phyloP scores from a whole-genome alignment of 2,113 vertebrate genomes.

The Mixornis gularis region DNA sequence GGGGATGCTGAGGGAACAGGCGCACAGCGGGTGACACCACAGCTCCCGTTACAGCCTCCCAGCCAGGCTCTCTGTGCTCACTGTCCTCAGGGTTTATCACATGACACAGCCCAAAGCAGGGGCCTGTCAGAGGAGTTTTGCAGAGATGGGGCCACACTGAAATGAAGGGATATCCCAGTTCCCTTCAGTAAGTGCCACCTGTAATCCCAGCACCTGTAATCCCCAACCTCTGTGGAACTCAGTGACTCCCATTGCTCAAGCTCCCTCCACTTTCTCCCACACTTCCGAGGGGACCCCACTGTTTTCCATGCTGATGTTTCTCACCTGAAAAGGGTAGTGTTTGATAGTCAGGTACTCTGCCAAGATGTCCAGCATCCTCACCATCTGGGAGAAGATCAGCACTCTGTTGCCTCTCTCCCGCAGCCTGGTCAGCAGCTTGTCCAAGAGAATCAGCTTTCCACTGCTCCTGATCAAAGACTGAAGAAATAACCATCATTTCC shows the following conservation, averaged over 20 bases:
- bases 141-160: neutral
- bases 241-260: neutral
- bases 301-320: neutral
- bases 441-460: conserved; percentile 93
- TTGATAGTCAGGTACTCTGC: conserved; percentile 93
- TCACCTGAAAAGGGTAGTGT: conserved; percentile 95
- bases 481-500: conserved; percentile 40
- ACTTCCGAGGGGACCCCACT: neutral
- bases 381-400: conserved; percentile 99
- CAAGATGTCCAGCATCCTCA: conserved; percentile 97
- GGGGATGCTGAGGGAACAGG: conserved; percentile 30
- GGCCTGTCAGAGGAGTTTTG: neutral
- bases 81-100: neutral
- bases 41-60: conserved; percentile 63
- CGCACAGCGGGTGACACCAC: neutral
- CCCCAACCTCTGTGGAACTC: neutral
- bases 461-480: conserved; percentile 90
- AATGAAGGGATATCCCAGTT: neutral
- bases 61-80: conserved; percentile 19
- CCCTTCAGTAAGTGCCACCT: neutral
- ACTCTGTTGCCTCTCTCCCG: conserved; percentile 92
- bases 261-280: neutral
- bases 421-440: conserved; percentile 92
- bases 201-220: neutral
- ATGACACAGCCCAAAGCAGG: neutral